A percentile compares a stretch with the other conserved stretches of the same genome.
Evolutionary conservation across 2,113 vertebrate genomes (phyloP).

Genomic region (Ptyas mucosa): DNA sequence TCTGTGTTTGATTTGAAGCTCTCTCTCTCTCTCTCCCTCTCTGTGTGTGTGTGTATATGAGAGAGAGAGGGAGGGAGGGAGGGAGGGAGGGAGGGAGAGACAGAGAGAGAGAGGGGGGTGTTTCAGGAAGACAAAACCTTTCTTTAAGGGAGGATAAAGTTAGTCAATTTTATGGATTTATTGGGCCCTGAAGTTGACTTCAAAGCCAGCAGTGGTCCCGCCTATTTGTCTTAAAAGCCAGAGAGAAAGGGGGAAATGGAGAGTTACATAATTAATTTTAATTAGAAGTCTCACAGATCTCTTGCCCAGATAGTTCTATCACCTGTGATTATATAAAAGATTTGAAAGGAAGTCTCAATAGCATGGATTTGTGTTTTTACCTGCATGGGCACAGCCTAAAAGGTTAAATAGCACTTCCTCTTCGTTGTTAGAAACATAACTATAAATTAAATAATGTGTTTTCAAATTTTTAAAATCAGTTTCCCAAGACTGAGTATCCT

Average conservation of each 20-base stretch:
- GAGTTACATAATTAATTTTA: conserved; percentile 78
- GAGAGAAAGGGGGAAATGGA: conserved; percentile 58
- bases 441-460: background rate
- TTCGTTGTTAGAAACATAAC: background rate
- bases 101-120: conserved; percentile 70
- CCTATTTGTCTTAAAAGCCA: conserved; percentile 59
- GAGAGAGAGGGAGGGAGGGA: too few relatives aligned
- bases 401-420: background rate
- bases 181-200: conserved; percentile 63
- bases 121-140: conserved; percentile 72
- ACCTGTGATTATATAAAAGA: conserved; percentile 46
- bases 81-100: too few relatives aligned
- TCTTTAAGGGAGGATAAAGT: conserved; percentile 61
- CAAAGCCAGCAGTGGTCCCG: conserved; percentile 70
- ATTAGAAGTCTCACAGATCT: conserved; percentile 63
- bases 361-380: conserved; percentile 7
- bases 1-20: conserved; percentile 75
- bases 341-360: conserved; percentile 45
- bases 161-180: conserved; percentile 66
- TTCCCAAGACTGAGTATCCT: background rate
- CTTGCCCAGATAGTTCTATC: conserved; percentile 58
- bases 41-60: conserved; percentile 65
- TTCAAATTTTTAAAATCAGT: background rate
- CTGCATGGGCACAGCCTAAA: too few relatives aligned
- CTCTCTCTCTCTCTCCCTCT: conserved; percentile 8